phyloP scores from a whole-genome alignment of 1,140 invertebrate genomes.

The Matsumurasca onukii region DNA sequence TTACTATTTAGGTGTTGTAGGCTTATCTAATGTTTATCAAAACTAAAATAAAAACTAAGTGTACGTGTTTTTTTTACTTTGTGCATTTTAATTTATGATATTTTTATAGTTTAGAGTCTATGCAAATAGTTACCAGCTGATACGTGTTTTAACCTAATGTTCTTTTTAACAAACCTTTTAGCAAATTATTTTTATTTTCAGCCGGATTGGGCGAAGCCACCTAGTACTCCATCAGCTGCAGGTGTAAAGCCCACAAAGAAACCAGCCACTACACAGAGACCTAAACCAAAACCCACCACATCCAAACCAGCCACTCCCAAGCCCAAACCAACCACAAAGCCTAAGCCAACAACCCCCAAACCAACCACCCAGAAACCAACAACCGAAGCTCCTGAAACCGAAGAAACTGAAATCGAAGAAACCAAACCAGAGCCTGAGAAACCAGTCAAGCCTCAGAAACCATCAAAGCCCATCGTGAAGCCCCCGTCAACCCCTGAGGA shows the following conservation, averaged over 20 bases:
- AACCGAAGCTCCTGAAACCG: neutral
- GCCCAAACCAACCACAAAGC: slow-evolving; percentile 22
- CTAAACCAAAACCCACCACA: slow-evolving; percentile 21
- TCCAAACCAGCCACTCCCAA: slow-evolving; percentile 24
- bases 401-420: neutral
- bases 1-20: no score
- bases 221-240: slow-evolving; percentile 54
- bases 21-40: no score
- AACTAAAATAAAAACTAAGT: no score
- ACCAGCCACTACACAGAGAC: slow-evolving; percentile 28
- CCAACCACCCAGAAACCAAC: slow-evolving; percentile 21
- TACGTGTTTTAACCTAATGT: no score
- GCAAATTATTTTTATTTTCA: no score
- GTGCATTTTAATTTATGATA: no score
- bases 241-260: slow-evolving; percentile 22
- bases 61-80: no score
- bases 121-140: no score
- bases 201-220: slow-evolving; percentile 70
- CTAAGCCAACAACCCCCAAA: slow-evolving; percentile 34
- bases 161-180: no score
- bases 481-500: neutral
- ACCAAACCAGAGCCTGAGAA: slow-evolving; percentile 4
- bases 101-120: no score
- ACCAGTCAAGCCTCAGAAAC: slow-evolving; percentile 5
- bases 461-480: neutral